These are phyloP conservation scores for Stigmatopora nigra DNA, from an alignment of 2,113 vertebrate genomes.

Conservation along the genomic window DNA sequence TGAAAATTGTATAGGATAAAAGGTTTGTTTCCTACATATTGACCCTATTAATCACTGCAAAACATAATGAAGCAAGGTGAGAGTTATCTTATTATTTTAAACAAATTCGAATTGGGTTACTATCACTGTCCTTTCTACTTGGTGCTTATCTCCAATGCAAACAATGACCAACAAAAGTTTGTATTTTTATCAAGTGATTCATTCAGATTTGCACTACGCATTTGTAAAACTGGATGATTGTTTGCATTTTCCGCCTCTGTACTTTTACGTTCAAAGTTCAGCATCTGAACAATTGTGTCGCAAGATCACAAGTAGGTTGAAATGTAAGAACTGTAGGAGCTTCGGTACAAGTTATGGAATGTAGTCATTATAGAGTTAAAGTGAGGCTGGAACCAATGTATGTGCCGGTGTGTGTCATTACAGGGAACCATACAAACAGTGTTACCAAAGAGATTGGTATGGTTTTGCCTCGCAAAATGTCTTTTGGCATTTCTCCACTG, in stretches of 20 bases:
- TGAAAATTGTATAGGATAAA: background rate
- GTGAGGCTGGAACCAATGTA: background rate
- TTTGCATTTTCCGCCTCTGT: background rate
- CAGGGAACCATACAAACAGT: background rate
- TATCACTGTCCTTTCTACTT: background rate
- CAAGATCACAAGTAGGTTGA: background rate
- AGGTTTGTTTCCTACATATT: background rate
- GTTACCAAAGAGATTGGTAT: background rate
- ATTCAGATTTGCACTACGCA: background rate
- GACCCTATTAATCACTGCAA: background rate
- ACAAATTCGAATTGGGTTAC: background rate
- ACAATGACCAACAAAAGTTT: background rate
- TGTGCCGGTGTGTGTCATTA: background rate
- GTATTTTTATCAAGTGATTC: background rate
- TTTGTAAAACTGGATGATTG: background rate
- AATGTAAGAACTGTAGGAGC: background rate
- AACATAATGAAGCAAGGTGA: background rate
- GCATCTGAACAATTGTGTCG: background rate
- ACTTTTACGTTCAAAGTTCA: background rate
- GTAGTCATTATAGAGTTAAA: background rate
- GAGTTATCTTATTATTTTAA: background rate
- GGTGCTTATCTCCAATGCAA: background rate
- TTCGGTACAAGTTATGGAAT: background rate
- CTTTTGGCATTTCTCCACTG: background rate
- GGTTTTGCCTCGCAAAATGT: constrained; percentile 15